phyloP scores from a whole-genome alignment of 1,140 invertebrate species.

The Scaptomyza montana region DNA sequence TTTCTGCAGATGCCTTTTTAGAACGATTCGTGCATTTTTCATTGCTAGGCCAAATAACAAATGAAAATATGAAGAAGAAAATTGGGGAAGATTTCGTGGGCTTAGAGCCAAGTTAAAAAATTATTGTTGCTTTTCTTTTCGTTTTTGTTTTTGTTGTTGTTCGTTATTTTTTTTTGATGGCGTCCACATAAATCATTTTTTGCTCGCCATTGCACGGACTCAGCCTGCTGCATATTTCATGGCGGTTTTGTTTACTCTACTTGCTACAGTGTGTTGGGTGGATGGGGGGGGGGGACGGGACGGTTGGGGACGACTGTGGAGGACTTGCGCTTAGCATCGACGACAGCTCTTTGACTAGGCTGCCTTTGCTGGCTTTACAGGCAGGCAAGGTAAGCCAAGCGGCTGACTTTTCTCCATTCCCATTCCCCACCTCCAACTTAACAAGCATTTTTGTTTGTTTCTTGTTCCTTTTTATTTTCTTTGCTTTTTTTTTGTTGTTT shows the following conservation, averaged over 20 bases:
- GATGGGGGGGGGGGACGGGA: neutral
- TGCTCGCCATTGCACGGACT: conserved; percentile 56
- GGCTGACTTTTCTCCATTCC: neutral
- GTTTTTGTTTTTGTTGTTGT: neutral
- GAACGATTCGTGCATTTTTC: conserved; percentile 54
- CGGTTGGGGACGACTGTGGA: neutral
- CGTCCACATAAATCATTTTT: conserved; percentile 81
- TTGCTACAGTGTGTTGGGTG: conserved; percentile 2
- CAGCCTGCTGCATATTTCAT: conserved; percentile 75
- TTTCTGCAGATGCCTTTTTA: conserved; percentile 15
- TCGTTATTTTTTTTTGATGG: conserved; percentile 52
- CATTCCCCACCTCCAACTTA: conserved; percentile 4
- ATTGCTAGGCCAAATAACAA: conserved; percentile 39
- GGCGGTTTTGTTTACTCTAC: conserved; percentile 53
- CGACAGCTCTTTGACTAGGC: conserved; percentile 81
- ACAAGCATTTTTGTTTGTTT: conserved; percentile 39
- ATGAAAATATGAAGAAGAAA: conserved; percentile 17
- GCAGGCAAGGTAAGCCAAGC: conserved; percentile 78
- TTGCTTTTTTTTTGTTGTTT: neutral
- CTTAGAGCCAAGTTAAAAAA: conserved; percentile 69
- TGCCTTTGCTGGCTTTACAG: conserved; percentile 49
- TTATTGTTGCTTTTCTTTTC: conserved; percentile 38
- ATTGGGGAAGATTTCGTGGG: conserved; percentile 4
- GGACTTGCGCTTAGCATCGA: conserved; percentile 73
- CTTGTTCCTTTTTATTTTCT: conserved; percentile 31